Percentiles rank a stretch among this genome's conserved stretches.
phyloP scores from a whole-genome alignment of 2,113 vertebrate genomes.

The Anolis carolinensis region DNA sequence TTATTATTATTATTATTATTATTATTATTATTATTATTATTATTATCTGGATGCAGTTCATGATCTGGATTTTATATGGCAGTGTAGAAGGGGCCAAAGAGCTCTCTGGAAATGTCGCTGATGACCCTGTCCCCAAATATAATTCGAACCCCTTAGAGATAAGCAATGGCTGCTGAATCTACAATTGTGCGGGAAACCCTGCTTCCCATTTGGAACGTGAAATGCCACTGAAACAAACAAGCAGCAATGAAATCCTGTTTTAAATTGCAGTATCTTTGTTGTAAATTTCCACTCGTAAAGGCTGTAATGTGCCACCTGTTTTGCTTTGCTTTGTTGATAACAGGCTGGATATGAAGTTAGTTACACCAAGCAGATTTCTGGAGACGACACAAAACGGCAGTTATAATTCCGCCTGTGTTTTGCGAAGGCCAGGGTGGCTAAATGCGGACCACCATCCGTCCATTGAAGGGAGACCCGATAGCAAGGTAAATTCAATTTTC shows the following conservation, averaged over 20 bases:
- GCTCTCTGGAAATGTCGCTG: too few species aligned
- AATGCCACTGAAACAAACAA: conserved; percentile 30
- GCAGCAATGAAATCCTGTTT: conserved; percentile 25
- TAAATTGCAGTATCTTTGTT: conserved; percentile 15
- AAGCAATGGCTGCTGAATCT: not conserved
- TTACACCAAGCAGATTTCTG: not conserved
- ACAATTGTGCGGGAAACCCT: conserved; percentile 24
- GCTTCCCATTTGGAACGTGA: conserved; percentile 22
- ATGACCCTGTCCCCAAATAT: too few species aligned
- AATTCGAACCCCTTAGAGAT: too few species aligned
- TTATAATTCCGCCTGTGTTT: not conserved
- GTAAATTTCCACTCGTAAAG: conserved; percentile 34
- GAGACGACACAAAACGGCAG: not conserved
- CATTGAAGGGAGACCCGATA: not conserved
- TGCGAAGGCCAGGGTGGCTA: not conserved
- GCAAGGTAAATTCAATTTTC: conserved; percentile 13
- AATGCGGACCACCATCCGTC: not conserved
- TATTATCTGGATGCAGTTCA: too few species aligned
- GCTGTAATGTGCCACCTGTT: conserved; percentile 9
- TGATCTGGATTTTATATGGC: too few species aligned
- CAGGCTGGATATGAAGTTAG: conserved; percentile 3
- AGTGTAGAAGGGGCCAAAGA: too few species aligned
- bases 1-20: too few species aligned
- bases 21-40: too few species aligned
- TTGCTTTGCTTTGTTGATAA: not conserved